Conservation (phyloP, 2,113 vertebrate genomes). For the human (Homo sapiens) region DNA sequence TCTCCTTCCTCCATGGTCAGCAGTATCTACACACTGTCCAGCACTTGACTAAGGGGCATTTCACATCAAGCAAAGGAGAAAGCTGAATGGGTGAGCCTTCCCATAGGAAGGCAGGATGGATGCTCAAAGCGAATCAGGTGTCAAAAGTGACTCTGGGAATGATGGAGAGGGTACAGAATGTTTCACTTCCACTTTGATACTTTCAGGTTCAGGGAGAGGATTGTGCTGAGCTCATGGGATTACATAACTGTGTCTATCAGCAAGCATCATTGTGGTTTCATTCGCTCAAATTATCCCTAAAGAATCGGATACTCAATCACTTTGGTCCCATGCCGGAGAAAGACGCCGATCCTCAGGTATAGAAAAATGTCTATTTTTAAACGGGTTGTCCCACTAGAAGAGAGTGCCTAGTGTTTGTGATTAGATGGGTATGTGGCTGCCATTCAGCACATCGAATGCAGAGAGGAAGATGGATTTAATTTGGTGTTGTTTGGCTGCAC, state of each 20-base stretch:
- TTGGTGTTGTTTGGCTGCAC: background rate
- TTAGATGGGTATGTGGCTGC: background rate
- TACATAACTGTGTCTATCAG: constrained; percentile 88
- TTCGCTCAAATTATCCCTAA: constrained; percentile 85
- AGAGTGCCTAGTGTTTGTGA: background rate
- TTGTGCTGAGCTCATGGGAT: constrained; percentile 81
- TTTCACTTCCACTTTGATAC: constrained; percentile 39
- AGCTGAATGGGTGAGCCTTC: background rate
- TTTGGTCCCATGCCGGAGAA: constrained; percentile 90
- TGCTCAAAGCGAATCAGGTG: background rate
- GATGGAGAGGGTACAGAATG: background rate
- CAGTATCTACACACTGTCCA: background rate
- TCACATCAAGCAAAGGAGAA: background rate
- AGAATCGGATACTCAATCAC: constrained; percentile 87
- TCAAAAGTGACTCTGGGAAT: background rate
- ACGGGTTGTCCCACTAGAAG: background rate
- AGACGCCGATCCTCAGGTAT: constrained; percentile 88
- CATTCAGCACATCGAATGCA: background rate
- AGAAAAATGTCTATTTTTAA: constrained; percentile 5
- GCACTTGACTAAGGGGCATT: background rate
- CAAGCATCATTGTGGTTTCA: constrained; percentile 87
- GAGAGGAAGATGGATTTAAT: background rate
- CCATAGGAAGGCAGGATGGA: background rate
- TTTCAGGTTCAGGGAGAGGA: constrained; percentile 88
- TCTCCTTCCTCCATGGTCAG: background rate